Conservation (phyloP, 1,140 invertebrate species). For the Limonius californicus region DNA sequence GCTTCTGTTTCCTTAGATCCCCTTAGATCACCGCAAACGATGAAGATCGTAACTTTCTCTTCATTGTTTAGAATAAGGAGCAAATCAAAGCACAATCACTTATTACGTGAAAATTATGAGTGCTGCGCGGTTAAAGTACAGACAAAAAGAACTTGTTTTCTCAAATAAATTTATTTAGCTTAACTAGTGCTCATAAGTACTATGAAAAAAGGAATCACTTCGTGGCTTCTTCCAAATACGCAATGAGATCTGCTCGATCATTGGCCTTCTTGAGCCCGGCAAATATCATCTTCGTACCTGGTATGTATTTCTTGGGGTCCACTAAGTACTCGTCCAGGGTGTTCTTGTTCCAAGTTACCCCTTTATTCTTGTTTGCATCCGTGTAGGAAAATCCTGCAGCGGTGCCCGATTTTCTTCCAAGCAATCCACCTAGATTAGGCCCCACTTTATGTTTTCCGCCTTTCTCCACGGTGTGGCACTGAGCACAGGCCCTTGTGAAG, state of each 20-base stretch:
- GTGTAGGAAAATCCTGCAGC: constrained; percentile 76
- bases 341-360: constrained; percentile 60
- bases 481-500: constrained; percentile 80
- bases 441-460: constrained; percentile 87
- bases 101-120: background rate
- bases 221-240: constrained; percentile 49
- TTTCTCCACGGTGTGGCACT: constrained; percentile 82
- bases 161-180: background rate
- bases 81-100: background rate
- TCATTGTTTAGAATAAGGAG: no score
- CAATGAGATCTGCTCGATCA: constrained; percentile 73
- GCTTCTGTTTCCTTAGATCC: background rate
- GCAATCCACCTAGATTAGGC: constrained; percentile 80
- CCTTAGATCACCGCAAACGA: background rate
- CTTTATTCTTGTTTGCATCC: constrained; percentile 80
- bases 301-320: constrained; percentile 80
- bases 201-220: constrained; percentile 1
- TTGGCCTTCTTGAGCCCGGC: constrained; percentile 73
- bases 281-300: constrained; percentile 81
- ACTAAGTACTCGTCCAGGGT: constrained; percentile 67
- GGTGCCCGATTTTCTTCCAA: constrained; percentile 83
- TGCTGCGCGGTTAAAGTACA: background rate
- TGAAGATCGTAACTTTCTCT: background rate
- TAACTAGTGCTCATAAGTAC: no score
- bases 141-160: background rate